These are phyloP conservation scores for Fragum whitleyi DNA, from an alignment of 2,888 invertebrate genomes.

Conservation along the genomic window DNA sequence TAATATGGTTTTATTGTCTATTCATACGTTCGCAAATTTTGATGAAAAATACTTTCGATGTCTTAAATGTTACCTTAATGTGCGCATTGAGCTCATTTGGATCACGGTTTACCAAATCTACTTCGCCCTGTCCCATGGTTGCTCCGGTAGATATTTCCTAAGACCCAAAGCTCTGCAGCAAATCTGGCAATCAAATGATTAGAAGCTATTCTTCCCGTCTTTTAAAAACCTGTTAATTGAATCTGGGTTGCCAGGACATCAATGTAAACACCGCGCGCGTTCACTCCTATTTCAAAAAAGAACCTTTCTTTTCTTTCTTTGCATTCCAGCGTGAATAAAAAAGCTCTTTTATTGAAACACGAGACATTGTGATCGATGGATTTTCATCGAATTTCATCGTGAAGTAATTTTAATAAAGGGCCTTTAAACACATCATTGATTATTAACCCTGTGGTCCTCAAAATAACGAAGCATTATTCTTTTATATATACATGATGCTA, in stretches of 20 bases:
- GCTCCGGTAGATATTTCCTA: background rate
- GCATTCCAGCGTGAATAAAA: conserved; percentile 12
- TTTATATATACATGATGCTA: too few species aligned
- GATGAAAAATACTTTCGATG: too few species aligned
- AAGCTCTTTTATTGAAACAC: conserved; percentile 13
- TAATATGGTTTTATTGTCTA: too few species aligned
- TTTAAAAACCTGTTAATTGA: conserved; percentile 14
- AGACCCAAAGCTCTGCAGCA: background rate
- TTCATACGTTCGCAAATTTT: too few species aligned
- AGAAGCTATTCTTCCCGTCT: conserved; percentile 1
- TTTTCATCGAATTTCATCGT: conserved; percentile 12
- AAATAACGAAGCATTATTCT: too few species aligned
- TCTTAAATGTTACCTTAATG: conserved; percentile 57
- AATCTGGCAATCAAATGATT: background rate
- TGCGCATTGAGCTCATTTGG: conserved; percentile 52
- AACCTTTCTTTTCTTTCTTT: conserved; percentile 23
- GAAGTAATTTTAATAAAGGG: conserved; percentile 9
- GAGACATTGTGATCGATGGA: conserved; percentile 23
- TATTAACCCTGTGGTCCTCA: background rate
- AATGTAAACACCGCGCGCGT: background rate
- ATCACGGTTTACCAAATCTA: conserved; percentile 47
- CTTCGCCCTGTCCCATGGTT: conserved; percentile 1
- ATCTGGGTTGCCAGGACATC: conserved; percentile 6
- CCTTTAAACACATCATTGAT: conserved; percentile 1
- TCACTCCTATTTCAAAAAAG: conserved; percentile 18